These are phyloP conservation scores for Nannoperca australis DNA, from an alignment of 2,797 vertebrate species.

Conservation along the genomic window DNA sequence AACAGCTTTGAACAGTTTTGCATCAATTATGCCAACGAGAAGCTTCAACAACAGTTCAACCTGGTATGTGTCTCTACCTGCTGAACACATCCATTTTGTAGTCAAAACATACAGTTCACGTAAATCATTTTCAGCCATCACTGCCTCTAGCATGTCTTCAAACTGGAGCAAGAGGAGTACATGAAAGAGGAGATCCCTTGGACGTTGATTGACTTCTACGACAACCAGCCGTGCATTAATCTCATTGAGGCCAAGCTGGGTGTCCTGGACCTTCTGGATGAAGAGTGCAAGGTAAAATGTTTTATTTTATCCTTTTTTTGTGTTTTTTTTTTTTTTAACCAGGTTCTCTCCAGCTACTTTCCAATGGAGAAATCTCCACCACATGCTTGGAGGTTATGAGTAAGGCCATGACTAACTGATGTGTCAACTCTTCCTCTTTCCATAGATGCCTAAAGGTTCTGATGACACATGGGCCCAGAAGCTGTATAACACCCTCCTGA, in stretches of 20 bases:
- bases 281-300: slow-evolving; percentile 93
- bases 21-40: slow-evolving; percentile 99
- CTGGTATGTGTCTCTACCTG: slow-evolving; percentile 85
- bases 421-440: slow-evolving; percentile 73
- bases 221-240: slow-evolving; percentile 98
- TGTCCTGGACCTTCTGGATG: slow-evolving; percentile 95
- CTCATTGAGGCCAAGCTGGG: slow-evolving; percentile 97
- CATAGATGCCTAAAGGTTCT: slow-evolving; percentile 97
- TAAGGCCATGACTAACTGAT: slow-evolving; percentile 71
- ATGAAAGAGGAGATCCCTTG: slow-evolving; percentile 97
- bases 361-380: slow-evolving; percentile 10
- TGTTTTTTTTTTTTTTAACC: neutral
- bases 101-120: neutral
- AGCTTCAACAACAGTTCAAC: slow-evolving; percentile 99
- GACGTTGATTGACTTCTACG: slow-evolving; percentile 98
- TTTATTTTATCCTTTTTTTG: neutral
- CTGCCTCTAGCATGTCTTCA: slow-evolving; percentile 93
- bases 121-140: slow-evolving; percentile 2
- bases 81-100: neutral
- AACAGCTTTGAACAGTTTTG: slow-evolving; percentile 99
- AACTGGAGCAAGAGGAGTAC: slow-evolving; percentile 98
- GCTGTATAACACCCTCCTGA: slow-evolving; percentile 94
- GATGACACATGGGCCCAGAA: slow-evolving; percentile 98
- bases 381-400: slow-evolving; percentile 63
- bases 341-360: slow-evolving; percentile 21